phyloP scores from a whole-genome alignment of 1,140 invertebrate species.

The Saxidomus purpurata region DNA sequence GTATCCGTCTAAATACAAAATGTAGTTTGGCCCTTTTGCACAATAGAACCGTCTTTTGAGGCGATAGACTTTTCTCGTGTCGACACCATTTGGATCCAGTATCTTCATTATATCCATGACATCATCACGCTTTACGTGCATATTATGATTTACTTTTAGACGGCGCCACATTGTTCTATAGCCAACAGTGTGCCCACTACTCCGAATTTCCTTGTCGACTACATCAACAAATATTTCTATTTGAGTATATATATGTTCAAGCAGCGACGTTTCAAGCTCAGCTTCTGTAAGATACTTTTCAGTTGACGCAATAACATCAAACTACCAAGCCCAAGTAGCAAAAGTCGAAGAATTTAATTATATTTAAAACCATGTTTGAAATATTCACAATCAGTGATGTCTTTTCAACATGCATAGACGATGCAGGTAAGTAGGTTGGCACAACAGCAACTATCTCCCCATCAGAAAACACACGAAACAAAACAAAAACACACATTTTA shows the following conservation, averaged over 20 bases:
- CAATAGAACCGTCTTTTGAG: slow-evolving; percentile 13
- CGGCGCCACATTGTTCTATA: background rate
- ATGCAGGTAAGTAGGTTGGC: slow-evolving; percentile 11
- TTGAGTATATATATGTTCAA: background rate
- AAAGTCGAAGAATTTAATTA: slow-evolving; percentile 19
- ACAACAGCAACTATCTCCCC: slow-evolving; percentile 8
- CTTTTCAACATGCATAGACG: slow-evolving; percentile 34
- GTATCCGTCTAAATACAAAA: slow-evolving; percentile 25
- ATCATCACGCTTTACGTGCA: slow-evolving; percentile 2
- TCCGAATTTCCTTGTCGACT: slow-evolving; percentile 8
- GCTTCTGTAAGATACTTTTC: slow-evolving; percentile 10
- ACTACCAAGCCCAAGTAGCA: background rate
- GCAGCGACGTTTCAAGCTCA: slow-evolving; percentile 3
- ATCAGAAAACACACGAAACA: background rate
- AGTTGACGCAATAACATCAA: slow-evolving; percentile 27
- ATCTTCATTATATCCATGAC: slow-evolving; percentile 39
- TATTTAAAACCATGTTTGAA: slow-evolving; percentile 46
- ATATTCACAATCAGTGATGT: slow-evolving; percentile 44
- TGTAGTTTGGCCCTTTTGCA: slow-evolving; percentile 45
- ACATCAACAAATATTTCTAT: background rate
- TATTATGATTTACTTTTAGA: slow-evolving; percentile 13
- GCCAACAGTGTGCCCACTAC: slow-evolving; percentile 16
- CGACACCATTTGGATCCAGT: slow-evolving; percentile 7
- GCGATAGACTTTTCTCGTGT: no score
- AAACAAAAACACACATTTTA: slow-evolving; percentile 9